A percentile compares a stretch with the other conserved stretches of the same genome.
These are phyloP conservation scores for Myotis findleyi DNA, from an alignment of 2,797 vertebrate genomes.

Conservation along the genomic window DNA sequence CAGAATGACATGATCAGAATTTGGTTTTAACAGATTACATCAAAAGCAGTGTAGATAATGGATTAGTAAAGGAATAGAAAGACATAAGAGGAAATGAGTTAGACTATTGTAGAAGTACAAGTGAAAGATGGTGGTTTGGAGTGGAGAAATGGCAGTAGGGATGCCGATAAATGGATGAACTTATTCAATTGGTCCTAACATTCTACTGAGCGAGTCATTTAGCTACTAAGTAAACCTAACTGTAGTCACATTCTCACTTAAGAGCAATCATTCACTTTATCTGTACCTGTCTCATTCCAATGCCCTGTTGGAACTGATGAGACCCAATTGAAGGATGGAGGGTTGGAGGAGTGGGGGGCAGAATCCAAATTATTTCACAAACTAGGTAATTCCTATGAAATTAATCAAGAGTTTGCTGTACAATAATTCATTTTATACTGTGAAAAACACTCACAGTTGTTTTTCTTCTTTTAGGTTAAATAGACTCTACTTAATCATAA, in stretches of 20 bases:
- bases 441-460: neutral
- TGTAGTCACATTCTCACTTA: neutral
- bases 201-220: neutral
- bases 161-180: slow-evolving; percentile 10
- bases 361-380: slow-evolving; percentile 30
- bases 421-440: neutral
- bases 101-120: neutral
- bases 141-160: neutral
- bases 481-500: slow-evolving; percentile 54
- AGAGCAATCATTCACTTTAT: neutral
- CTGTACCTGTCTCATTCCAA: neutral
- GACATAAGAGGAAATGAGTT: slow-evolving; percentile 19
- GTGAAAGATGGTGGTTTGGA: neutral
- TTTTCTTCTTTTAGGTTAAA: slow-evolving; percentile 53
- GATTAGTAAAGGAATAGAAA: slow-evolving; percentile 21
- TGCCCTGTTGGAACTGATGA: neutral
- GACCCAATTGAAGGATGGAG: neutral
- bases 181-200: neutral
- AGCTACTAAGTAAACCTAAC: slow-evolving; percentile 2
- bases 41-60: neutral
- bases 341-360: neutral
- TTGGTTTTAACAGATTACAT: slow-evolving; percentile 13
- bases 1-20: slow-evolving; percentile 9
- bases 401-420: slow-evolving; percentile 45
- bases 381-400: neutral